A percentile compares a stretch with the other conserved stretches of the same genome.
phyloP scores from a whole-genome alignment of 2,888 invertebrate species.

The Erebia aethiops region DNA sequence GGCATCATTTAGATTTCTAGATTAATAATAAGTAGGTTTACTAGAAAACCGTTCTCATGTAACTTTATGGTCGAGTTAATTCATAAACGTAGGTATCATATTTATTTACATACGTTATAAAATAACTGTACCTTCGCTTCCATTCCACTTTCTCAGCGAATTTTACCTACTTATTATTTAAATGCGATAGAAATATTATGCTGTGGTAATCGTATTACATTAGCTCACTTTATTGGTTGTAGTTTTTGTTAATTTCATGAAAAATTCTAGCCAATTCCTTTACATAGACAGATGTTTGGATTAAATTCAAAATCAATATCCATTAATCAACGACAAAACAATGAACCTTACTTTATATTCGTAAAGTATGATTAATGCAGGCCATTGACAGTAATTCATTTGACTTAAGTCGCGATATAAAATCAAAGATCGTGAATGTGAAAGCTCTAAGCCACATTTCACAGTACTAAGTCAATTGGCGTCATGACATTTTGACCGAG shows the following conservation, averaged over 20 bases:
- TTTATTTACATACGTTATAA: neutral
- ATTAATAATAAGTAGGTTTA: constrained; percentile 19
- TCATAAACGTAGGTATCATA: constrained; percentile 7
- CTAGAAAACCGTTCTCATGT: constrained; percentile 23
- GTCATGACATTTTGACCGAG: too few species aligned
- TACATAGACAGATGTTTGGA: too few species aligned
- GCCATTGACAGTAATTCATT: too few species aligned
- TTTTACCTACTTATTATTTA: neutral
- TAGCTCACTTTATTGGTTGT: neutral
- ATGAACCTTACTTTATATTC: too few species aligned
- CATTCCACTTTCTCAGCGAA: constrained; percentile 2
- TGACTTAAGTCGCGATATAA: too few species aligned
- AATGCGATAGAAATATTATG: neutral
- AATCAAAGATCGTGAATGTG: too few species aligned
- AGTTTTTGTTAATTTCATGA: neutral
- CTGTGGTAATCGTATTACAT: neutral
- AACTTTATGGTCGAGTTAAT: constrained; percentile 28
- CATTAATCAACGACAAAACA: too few species aligned
- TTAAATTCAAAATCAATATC: too few species aligned
- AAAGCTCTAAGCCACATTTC: too few species aligned
- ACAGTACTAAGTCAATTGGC: too few species aligned
- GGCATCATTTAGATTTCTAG: too few species aligned
- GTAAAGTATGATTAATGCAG: too few species aligned
- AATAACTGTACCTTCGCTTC: constrained; percentile 1
- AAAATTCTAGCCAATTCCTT: neutral